These are phyloP conservation scores for Octopus bimaculoides DNA, from an alignment of 1,140 invertebrate species.

Conservation along the genomic window DNA sequence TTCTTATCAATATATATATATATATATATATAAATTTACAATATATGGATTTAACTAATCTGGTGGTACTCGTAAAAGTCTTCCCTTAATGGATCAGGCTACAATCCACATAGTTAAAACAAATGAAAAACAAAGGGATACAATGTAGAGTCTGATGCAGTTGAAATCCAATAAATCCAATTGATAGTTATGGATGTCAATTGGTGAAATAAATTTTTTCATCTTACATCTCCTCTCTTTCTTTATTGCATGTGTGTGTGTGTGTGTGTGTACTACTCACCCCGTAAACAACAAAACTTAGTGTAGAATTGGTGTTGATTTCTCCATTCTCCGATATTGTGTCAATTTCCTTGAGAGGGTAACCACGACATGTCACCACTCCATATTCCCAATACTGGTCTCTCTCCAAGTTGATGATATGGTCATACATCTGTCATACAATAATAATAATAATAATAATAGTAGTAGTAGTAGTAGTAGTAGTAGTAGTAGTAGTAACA, in stretches of 20 bases:
- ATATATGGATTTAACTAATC: no score
- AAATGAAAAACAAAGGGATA: no score
- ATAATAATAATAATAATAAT: constrained; percentile 3
- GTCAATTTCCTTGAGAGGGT: constrained; percentile 93
- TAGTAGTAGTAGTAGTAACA: not conserved
- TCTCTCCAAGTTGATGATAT: constrained; percentile 89
- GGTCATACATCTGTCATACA: constrained; percentile 77
- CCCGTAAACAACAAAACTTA: constrained; percentile 98
- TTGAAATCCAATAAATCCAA: no score
- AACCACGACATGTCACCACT: constrained; percentile 93
- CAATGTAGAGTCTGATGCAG: no score
- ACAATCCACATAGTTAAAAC: no score
- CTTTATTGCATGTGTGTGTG: not conserved
- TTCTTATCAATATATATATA: no score
- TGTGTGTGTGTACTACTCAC: constrained; percentile 48
- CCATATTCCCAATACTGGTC: constrained; percentile 88
- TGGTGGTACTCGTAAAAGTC: no score
- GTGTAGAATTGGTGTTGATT: constrained; percentile 85
- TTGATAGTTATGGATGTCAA: no score
- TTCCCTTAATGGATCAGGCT: no score
- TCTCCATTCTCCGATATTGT: constrained; percentile 86
- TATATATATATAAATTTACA: no score
- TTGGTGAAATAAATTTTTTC: no score
- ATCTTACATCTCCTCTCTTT: no score
- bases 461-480: not conserved